phyloP scores from a whole-genome alignment of 2,113 vertebrate species.

The Passer montanus region DNA sequence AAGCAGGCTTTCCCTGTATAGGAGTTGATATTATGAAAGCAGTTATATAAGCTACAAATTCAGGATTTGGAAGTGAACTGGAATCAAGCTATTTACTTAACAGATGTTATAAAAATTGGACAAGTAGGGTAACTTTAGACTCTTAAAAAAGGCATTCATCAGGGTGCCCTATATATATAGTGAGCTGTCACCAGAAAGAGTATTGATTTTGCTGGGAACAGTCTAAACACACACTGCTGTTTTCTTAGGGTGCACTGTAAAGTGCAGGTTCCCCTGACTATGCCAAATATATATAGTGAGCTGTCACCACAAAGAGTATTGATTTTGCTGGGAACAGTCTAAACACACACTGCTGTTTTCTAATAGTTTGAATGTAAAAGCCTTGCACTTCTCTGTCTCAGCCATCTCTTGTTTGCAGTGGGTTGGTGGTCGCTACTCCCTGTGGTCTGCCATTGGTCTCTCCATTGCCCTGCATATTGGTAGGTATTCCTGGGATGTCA shows the following conservation, averaged over 20 bases:
- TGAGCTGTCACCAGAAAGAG: neutral
- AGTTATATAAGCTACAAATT: neutral
- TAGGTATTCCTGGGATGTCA: slow-evolving; percentile 57
- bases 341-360: neutral
- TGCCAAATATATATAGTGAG: neutral
- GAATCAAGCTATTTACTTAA: neutral
- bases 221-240: too few species aligned
- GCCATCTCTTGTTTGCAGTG: slow-evolving; percentile 78
- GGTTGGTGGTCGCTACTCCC: slow-evolving; percentile 96
- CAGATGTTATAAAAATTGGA: neutral
- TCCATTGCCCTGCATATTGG: slow-evolving; percentile 97
- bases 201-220: neutral
- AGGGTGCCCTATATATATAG: neutral
- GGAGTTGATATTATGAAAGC: neutral
- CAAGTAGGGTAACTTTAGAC: neutral
- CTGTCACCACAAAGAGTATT: neutral
- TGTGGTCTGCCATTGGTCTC: slow-evolving; percentile 97
- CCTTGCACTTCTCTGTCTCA: neutral
- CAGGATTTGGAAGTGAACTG: neutral
- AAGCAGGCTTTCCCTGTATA: neutral
- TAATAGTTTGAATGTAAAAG: neutral
- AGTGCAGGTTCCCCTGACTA: too few species aligned
- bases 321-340: neutral
- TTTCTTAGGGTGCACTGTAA: neutral
- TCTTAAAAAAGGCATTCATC: neutral